Conservation (phyloP, 2,888 invertebrate species). For the Melikaiella ostensackeni region DNA sequence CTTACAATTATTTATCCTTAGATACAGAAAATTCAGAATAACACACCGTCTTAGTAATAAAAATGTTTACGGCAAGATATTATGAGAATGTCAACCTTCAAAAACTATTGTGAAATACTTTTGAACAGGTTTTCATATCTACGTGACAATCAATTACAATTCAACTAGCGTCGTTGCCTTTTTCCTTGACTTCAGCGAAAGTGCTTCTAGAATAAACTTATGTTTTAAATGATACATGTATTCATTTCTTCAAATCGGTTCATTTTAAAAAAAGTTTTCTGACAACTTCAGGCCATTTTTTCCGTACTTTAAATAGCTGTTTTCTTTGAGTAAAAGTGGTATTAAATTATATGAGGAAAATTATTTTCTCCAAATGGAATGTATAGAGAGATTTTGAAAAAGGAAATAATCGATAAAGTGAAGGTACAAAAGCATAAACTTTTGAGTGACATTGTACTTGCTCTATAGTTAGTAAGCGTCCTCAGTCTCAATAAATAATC, state of each 20-base stretch:
- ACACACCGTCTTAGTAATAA: neutral
- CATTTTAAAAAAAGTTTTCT: too few relatives aligned
- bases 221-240: too few relatives aligned
- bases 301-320: too few relatives aligned
- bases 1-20: neutral
- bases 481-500: neutral
- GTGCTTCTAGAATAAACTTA: neutral
- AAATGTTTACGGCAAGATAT: neutral
- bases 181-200: neutral
- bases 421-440: neutral
- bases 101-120: neutral
- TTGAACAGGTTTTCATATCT: neutral
- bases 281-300: too few relatives aligned
- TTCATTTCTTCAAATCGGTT: too few relatives aligned
- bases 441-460: conserved; percentile 24
- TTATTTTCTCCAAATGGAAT: too few relatives aligned
- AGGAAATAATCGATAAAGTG: neutral
- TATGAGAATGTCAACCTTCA: neutral
- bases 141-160: neutral
- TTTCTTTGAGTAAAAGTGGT: too few relatives aligned
- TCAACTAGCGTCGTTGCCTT: neutral
- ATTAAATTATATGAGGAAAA: too few relatives aligned
- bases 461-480: neutral
- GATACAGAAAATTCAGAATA: neutral
- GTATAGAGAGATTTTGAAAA: neutral